Percentiles rank a stretch among this genome's conserved stretches.
Conservation (phyloP, 1,140 invertebrate genomes). For the Pseudomyrmex sp. region DNA sequence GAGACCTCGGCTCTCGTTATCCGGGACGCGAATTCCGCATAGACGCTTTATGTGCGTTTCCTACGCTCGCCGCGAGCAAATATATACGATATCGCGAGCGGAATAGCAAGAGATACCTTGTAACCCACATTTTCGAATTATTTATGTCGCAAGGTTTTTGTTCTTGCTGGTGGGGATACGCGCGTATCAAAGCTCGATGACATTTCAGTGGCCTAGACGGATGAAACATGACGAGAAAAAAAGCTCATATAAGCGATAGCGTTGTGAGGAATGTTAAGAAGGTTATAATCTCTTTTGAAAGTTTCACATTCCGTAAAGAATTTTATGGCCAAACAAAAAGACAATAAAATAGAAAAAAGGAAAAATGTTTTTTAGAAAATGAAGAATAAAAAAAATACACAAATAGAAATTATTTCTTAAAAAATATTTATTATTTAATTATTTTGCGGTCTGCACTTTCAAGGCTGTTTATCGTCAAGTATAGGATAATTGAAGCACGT, state of each 20-base stretch:
- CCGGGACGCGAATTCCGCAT: constrained; percentile 50
- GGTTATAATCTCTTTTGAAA: neutral
- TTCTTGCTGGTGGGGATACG: neutral
- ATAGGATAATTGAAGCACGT: neutral
- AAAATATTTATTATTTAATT: neutral
- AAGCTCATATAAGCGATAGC: neutral
- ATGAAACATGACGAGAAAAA: constrained; percentile 9
- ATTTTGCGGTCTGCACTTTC: too few relatives aligned
- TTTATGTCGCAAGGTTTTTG: constrained; percentile 32
- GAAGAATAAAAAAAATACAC: too few relatives aligned
- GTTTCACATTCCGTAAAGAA: neutral
- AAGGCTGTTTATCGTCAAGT: neutral
- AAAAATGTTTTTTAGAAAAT: too few relatives aligned
- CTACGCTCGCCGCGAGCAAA: constrained; percentile 29
- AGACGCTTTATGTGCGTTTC: constrained; percentile 20
- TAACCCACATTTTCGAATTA: constrained; percentile 63
- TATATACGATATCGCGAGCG: constrained; percentile 6
- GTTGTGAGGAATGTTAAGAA: neutral
- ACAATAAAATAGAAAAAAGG: neutral
- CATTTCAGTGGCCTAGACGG: constrained; percentile 7
- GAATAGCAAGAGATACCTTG: constrained; percentile 17
- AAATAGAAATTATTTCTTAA: neutral
- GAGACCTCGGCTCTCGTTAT: constrained; percentile 57
- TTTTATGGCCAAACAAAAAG: constrained; percentile 2
- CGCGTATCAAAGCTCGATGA: neutral